Conservation (phyloP, 2,888 invertebrate genomes). For the Thymelicus sylvestris region DNA sequence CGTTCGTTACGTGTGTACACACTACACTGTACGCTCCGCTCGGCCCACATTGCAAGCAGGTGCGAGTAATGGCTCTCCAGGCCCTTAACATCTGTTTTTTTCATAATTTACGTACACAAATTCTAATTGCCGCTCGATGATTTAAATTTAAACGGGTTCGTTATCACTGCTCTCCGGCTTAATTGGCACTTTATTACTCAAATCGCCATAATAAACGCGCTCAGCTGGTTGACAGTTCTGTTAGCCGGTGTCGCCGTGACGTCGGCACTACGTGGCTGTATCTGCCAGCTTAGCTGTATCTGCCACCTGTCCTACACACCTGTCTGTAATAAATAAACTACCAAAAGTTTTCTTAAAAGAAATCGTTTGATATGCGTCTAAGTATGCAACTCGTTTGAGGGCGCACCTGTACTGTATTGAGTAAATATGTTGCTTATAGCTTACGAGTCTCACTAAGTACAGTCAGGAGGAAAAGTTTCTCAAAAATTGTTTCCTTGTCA, state of each 20-base stretch:
- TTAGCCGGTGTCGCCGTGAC: slow-evolving; percentile 10
- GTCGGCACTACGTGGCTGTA: background rate
- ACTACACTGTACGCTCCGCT: slow-evolving; percentile 7
- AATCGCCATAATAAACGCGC: slow-evolving; percentile 48
- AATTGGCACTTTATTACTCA: slow-evolving; percentile 52
- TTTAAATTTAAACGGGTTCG: slow-evolving; percentile 54
- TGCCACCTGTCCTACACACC: slow-evolving; percentile 34
- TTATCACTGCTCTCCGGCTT: slow-evolving; percentile 47
- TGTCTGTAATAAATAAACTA: slow-evolving; percentile 37
- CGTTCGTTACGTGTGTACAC: slow-evolving; percentile 41
- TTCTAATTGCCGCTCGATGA: slow-evolving; percentile 68
- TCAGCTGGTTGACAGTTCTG: slow-evolving; percentile 35
- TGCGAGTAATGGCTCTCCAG: slow-evolving; percentile 69
- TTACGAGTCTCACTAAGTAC: background rate
- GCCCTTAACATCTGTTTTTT: slow-evolving; percentile 78
- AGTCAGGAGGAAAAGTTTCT: background rate
- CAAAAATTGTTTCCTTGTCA: slow-evolving; percentile 2
- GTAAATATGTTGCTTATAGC: background rate
- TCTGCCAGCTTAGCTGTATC: slow-evolving; percentile 23
- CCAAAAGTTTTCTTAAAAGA: slow-evolving; percentile 36
- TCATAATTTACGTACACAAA: slow-evolving; percentile 69
- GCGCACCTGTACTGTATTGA: slow-evolving; percentile 23
- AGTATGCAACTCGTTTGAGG: slow-evolving; percentile 26
- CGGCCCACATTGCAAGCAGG: slow-evolving; percentile 62
- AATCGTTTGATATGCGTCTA: slow-evolving; percentile 32